Base-by-base conservation (phyloP, 2,113 vertebrate genomes). In the Alethe diademata region DNA sequence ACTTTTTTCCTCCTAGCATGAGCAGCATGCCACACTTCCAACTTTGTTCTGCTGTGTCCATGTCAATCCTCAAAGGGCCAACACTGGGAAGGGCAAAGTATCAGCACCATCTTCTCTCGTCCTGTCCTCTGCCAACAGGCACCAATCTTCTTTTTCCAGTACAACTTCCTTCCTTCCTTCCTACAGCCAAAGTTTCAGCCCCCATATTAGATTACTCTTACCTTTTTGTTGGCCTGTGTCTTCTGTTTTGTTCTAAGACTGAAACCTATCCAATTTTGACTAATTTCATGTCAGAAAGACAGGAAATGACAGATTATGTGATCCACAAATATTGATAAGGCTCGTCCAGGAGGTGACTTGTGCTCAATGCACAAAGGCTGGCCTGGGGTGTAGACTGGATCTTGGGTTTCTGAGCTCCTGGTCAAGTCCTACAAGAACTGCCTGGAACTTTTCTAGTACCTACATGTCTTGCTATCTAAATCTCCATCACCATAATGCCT, bases 381-480 rank as follows among this genome's bases (percentile, higher is more conserved):
- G 54, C 22, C 53, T 75, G 50, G 12, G 26, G 15, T 86, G 9
- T 14, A 53, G 40, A 24, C 19, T 36, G 28, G 43, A 78, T n/a
- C 18, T 53, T 51, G 43, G 22, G 19, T 69, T 93, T 90, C 51
- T 83, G 54, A 92, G 48, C 74, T 88, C 50, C 53, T 69, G 62
- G 19, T 78, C 71, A 79, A 73, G 58, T 54, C 93, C 54, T 61
- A 61, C 50, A 67, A 62, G 58, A 90, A 24, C 48, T 54, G 45
- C 40, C 81, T 93, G 81, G 85, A 92, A 89, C 80, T 69, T 69
- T 95, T 93, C 94, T 88, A 87, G 92, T 94, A 58, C 17, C 64
- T 91, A 85, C 87, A 90, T 60, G 92, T 86, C 81, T 94, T 29
- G 3, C 85, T 94, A 88, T 95, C 90, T 93, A 90, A 70, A 85